Conservation (phyloP, 1,140 invertebrate genomes). For the Brachionus koreanus region DNA sequence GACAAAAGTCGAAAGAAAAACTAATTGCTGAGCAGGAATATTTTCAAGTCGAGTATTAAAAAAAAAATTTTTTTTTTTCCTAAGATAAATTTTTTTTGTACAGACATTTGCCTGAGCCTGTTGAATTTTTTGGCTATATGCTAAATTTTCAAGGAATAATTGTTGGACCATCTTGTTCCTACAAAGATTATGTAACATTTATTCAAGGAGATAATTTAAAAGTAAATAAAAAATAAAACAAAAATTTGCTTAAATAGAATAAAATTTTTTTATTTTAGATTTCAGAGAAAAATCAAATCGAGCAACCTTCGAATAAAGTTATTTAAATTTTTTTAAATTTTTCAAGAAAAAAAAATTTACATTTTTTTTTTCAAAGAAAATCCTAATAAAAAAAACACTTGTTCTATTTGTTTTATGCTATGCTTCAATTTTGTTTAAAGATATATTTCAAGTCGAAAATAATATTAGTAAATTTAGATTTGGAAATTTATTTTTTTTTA, state of each 20-base stretch:
- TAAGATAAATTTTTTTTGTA: too few relatives aligned
- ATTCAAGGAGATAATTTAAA: constrained; percentile 37
- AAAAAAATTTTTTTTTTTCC: neutral
- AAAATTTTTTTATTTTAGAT: neutral
- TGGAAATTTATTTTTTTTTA: neutral
- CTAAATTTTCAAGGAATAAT: constrained; percentile 46
- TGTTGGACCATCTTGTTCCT: constrained; percentile 44
- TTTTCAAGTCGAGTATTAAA: neutral
- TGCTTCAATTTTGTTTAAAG: neutral
- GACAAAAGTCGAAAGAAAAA: constrained; percentile 51
- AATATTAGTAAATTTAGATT: neutral
- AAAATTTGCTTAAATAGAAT: neutral
- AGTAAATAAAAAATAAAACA: neutral
- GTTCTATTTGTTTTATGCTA: neutral
- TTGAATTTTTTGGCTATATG: constrained; percentile 45
- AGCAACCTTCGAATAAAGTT: neutral
- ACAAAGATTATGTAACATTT: constrained; percentile 44
- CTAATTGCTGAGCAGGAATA: neutral
- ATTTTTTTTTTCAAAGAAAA: neutral
- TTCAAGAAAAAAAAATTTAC: neutral
- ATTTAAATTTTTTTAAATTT: neutral
- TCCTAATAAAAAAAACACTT: neutral
- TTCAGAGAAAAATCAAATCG: neutral
- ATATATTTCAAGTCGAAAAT: neutral
- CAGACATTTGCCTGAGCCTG: neutral